Conservation (phyloP, 2,113 vertebrate genomes). For the Fukomys damarensis region DNA sequence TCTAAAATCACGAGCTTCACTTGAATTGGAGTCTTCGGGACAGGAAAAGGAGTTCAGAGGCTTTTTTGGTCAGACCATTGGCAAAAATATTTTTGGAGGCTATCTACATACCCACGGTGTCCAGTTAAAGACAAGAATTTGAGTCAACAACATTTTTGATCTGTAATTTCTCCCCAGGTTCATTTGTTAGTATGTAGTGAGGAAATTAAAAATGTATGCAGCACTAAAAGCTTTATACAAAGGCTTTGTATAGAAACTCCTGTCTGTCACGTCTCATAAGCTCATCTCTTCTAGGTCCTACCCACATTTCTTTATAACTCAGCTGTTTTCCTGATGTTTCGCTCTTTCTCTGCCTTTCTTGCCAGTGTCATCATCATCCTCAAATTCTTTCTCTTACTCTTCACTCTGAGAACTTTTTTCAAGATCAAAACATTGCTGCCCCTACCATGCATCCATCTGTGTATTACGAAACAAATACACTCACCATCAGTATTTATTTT, state of each 20-base stretch:
- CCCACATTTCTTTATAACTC: neutral
- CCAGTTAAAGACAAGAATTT: constrained; percentile 7
- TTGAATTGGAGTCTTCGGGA: neutral
- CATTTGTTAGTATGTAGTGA: constrained; percentile 20
- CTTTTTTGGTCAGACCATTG: neutral
- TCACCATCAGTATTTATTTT: neutral
- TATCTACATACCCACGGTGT: neutral
- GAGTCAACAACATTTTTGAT: neutral
- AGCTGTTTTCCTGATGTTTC: neutral
- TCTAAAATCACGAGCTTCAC: neutral
- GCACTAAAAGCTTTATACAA: constrained; percentile 1
- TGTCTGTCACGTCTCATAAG: neutral
- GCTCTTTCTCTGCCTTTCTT: neutral
- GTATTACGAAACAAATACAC: neutral
- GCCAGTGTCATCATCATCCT: neutral
- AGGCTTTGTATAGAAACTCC: neutral
- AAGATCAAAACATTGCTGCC: neutral
- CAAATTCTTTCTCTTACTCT: neutral
- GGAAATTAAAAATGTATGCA: neutral
- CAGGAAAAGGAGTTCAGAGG: neutral
- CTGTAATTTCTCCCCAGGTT: constrained; percentile 11
- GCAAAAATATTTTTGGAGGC: constrained; percentile 23
- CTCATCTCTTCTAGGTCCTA: neutral
- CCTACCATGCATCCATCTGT: neutral
- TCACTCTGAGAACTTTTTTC: neutral